These are phyloP conservation scores for Caenorhabditis briggsae DNA, from an alignment of 1,140 invertebrate species.

Conservation along the genomic window DNA sequence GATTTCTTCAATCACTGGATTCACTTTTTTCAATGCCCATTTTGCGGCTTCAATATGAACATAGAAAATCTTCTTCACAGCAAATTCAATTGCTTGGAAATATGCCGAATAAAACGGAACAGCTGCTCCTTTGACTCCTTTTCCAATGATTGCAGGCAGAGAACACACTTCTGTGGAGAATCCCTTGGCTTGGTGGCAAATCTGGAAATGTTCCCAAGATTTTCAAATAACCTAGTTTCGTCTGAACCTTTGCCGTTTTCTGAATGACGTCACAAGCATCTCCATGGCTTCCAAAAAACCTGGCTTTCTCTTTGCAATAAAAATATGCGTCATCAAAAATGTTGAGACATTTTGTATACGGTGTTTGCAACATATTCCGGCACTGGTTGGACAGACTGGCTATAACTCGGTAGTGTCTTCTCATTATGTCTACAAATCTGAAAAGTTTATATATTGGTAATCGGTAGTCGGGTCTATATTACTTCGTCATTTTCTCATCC, in stretches of 20 bases:
- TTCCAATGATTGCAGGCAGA: constrained; percentile 25
- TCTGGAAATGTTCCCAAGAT: not conserved
- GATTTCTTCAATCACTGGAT: constrained; percentile 19
- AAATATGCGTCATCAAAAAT: constrained; percentile 57
- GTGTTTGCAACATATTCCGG: constrained; percentile 20
- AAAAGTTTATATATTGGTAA: not conserved
- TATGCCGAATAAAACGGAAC: constrained; percentile 48
- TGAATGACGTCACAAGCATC: constrained; percentile 29
- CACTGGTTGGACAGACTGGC: constrained; percentile 49
- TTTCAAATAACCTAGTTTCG: not conserved
- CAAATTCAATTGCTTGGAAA: constrained; percentile 35
- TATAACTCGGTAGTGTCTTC: constrained; percentile 16
- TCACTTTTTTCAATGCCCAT: constrained; percentile 37
- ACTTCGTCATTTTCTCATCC: constrained; percentile 58
- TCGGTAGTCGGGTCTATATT: not conserved
- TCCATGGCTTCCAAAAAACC: constrained; percentile 43
- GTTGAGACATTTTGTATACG: constrained; percentile 52
- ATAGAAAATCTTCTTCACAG: constrained; percentile 23
- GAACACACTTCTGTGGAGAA: constrained; percentile 40
- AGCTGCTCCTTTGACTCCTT: constrained; percentile 51
- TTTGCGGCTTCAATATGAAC: constrained; percentile 41
- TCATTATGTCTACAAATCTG: constrained; percentile 54
- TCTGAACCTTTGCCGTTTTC: constrained; percentile 24
- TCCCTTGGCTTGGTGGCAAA: constrained; percentile 34
- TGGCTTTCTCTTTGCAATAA: constrained; percentile 33